A percentile compares a stretch with the other conserved stretches of the same genome.
These are phyloP conservation scores for Idaea straminata DNA, from an alignment of 2,888 invertebrate genomes.

Conservation along the genomic window DNA sequence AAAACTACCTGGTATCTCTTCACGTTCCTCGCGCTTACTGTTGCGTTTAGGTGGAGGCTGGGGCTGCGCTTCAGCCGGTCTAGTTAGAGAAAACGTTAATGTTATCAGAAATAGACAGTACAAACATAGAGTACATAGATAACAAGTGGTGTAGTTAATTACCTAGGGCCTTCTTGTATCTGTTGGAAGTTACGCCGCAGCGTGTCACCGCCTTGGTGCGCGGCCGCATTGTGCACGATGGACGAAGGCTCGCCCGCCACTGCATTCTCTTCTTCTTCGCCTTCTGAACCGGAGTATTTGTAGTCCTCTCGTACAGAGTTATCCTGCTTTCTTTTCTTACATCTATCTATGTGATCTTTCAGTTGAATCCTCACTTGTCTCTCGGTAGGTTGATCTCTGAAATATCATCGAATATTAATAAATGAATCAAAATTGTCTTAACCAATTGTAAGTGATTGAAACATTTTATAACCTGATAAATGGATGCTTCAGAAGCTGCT, in stretches of 20 bases:
- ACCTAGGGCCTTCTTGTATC: constrained; percentile 89
- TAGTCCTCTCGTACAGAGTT: constrained; percentile 88
- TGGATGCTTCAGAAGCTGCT: constrained; percentile 97
- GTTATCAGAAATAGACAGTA: constrained; percentile 5
- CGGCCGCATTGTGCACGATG: constrained; percentile 91
- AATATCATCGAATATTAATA: constrained; percentile 13
- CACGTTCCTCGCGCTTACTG: constrained; percentile 78
- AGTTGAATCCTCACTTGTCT: constrained; percentile 98
- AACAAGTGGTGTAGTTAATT: neutral
- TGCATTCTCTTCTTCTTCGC: constrained; percentile 96
- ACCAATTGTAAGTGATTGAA: neutral
- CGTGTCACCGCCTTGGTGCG: constrained; percentile 92
- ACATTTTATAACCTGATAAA: constrained; percentile 85
- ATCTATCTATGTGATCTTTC: constrained; percentile 98
- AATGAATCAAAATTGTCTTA: neutral
- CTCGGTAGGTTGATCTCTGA: constrained; percentile 97
- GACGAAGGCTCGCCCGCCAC: constrained; percentile 97
- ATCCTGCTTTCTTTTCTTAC: constrained; percentile 96
- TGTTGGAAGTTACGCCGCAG: constrained; percentile 98
- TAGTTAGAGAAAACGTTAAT: constrained; percentile 50
- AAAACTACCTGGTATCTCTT: constrained; percentile 78
- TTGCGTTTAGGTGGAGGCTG: constrained; percentile 82
- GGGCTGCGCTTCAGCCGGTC: constrained; percentile 80
- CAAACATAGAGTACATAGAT: constrained; percentile 2
- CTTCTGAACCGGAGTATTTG: constrained; percentile 96